Evolutionary conservation across 2,888 invertebrate species (phyloP).

Genomic region (Mechanitis messenoides): DNA sequence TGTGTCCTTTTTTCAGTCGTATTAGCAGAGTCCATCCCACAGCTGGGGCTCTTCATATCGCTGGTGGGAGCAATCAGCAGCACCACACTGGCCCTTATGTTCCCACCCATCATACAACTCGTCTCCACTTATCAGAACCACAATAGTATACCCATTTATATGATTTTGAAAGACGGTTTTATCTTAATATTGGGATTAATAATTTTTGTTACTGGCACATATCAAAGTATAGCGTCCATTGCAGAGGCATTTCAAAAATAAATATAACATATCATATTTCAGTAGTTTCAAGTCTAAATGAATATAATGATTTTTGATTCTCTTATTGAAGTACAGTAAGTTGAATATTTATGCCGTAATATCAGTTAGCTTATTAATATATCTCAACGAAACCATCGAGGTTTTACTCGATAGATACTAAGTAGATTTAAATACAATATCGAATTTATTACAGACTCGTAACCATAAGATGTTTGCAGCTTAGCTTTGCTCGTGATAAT

Average conservation of each 20-base stretch:
- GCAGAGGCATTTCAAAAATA: slow-evolving; percentile 36
- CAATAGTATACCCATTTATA: slow-evolving; percentile 60
- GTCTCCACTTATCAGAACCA: slow-evolving; percentile 80
- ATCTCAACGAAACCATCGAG: too few relatives aligned
- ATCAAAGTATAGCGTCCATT: slow-evolving; percentile 82
- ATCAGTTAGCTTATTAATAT: too few relatives aligned
- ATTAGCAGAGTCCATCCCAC: slow-evolving; percentile 90
- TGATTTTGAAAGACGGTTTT: slow-evolving; percentile 76
- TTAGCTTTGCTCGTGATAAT: too few relatives aligned
- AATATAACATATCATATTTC: too few relatives aligned
- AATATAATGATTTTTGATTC: too few relatives aligned
- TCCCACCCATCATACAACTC: slow-evolving; percentile 91
- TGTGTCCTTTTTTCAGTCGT: slow-evolving; percentile 77
- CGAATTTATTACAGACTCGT: too few relatives aligned
- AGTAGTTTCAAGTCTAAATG: too few relatives aligned
- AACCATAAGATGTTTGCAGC: too few relatives aligned
- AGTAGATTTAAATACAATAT: too few relatives aligned
- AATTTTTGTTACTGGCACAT: slow-evolving; percentile 85
- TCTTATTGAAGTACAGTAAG: too few relatives aligned
- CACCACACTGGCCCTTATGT: slow-evolving; percentile 89
- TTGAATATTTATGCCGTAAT: too few relatives aligned
- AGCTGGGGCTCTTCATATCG: slow-evolving; percentile 91
- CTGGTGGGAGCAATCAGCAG: slow-evolving; percentile 94
- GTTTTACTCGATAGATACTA: too few relatives aligned
- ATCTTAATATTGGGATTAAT: slow-evolving; percentile 82